Conservation (phyloP, 2,113 vertebrate species). For the Perca fluviatilis region DNA sequence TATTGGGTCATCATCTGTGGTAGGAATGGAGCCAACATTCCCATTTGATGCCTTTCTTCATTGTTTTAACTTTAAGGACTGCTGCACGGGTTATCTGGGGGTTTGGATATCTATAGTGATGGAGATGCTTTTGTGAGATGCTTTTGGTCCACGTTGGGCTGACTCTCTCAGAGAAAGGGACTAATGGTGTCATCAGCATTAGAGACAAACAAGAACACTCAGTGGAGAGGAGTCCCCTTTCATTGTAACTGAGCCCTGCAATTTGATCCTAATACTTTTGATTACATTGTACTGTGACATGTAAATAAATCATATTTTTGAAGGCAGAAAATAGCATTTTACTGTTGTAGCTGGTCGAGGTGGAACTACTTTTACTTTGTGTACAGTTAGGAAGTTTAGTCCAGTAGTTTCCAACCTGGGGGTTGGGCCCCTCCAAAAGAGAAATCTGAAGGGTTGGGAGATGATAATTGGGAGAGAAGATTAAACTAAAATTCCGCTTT, state of each 20-base stretch:
- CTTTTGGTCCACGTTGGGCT: not conserved
- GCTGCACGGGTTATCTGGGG: not conserved
- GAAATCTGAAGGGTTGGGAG: not conserved
- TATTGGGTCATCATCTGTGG: not conserved
- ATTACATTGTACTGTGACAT: not conserved
- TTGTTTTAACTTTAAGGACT: not conserved
- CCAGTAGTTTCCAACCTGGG: not conserved
- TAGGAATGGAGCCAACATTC: too few species aligned
- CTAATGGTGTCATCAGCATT: not conserved
- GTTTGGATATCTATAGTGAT: constrained; percentile 6
- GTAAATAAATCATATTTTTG: not conserved
- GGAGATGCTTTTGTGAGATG: too few species aligned
- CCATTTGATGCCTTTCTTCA: too few species aligned
- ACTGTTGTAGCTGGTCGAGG: not conserved
- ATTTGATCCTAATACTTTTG: not conserved
- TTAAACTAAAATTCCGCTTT: too few species aligned
- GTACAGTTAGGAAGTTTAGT: not conserved
- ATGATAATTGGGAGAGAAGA: not conserved
- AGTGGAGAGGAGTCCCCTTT: not conserved
- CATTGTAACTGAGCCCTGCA: not conserved
- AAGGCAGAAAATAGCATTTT: not conserved
- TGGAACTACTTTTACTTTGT: not conserved
- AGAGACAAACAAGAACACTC: not conserved
- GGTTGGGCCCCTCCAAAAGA: not conserved
- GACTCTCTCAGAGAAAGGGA: not conserved